Conservation (phyloP, 2,113 vertebrate genomes). For the Ivindomyrus marchei region DNA sequence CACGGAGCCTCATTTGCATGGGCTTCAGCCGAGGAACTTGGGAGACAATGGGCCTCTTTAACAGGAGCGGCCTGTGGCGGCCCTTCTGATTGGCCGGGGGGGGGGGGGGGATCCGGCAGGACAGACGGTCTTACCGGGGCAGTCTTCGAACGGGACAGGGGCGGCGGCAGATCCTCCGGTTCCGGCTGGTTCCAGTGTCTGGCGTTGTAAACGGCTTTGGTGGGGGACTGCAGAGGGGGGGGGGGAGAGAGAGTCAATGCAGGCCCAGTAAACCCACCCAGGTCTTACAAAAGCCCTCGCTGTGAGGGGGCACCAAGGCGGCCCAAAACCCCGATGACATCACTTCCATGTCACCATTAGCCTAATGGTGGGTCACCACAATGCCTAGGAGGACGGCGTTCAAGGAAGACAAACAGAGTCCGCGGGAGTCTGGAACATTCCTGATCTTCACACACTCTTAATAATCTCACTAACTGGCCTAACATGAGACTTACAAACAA, state of each 20-base stretch:
- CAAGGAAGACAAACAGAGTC: not conserved
- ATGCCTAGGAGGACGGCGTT: not conserved
- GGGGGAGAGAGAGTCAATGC: not conserved
- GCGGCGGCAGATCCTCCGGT: conserved; percentile 71
- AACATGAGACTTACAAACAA: not conserved
- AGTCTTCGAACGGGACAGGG: conserved; percentile 63
- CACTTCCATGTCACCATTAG: not conserved
- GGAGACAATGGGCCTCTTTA: conserved; percentile 9
- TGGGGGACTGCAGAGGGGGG: conserved; percentile 74
- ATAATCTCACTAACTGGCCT: not conserved
- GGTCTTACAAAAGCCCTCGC: not conserved
- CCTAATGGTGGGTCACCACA: not conserved
- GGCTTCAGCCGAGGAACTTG: not conserved
- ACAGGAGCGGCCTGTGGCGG: not conserved
- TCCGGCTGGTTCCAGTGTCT: conserved; percentile 92
- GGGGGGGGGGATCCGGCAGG: too few relatives aligned
- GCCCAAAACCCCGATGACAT: not conserved
- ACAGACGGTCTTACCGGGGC: conserved; percentile 55
- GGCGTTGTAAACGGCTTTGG: conserved; percentile 97
- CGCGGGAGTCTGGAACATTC: not conserved
- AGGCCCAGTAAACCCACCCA: not conserved
- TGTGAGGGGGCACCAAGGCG: not conserved
- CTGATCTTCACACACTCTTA: not conserved
- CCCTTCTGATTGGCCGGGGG: not conserved
- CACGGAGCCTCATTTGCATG: conserved; percentile 7